phyloP scores from a whole-genome alignment of 1,140 invertebrate species.

The Pseudoatta argentina region DNA sequence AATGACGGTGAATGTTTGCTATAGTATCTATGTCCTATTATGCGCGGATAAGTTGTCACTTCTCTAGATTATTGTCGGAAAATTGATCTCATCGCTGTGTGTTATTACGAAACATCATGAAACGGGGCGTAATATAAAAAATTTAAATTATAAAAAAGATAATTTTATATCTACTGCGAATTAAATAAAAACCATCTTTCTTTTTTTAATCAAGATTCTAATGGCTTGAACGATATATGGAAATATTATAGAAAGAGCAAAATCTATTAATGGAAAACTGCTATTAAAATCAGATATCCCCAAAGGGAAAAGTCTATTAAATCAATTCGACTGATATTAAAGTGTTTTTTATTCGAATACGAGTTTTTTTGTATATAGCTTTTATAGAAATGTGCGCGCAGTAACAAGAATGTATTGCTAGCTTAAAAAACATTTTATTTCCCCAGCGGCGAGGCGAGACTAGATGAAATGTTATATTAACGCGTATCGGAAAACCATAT shows the following conservation, averaged over 20 bases:
- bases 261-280: background rate
- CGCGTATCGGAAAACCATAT: slow-evolving; percentile 60
- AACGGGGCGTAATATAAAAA: slow-evolving; percentile 39
- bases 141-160: background rate
- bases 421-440: slow-evolving; percentile 60
- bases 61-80: slow-evolving; percentile 57
- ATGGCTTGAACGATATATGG: background rate
- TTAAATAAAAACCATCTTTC: background rate
- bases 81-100: slow-evolving; percentile 36
- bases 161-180: background rate
- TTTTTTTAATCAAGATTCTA: background rate
- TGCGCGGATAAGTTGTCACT: slow-evolving; percentile 21
- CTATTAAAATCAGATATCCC: background rate
- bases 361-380: slow-evolving; percentile 10
- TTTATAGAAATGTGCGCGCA: slow-evolving; percentile 35
- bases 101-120: slow-evolving; percentile 32
- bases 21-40: slow-evolving; percentile 38
- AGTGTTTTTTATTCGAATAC: slow-evolving; percentile 1
- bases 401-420: slow-evolving; percentile 36
- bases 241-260: background rate
- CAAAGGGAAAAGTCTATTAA: background rate
- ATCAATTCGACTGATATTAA: background rate
- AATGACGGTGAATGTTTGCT: slow-evolving; percentile 37
- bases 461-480: slow-evolving; percentile 61
- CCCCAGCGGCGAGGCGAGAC: slow-evolving; percentile 52